Base-by-base conservation (phyloP, 2,797 vertebrate species). In the Spinibarbus caldwelli region DNA sequence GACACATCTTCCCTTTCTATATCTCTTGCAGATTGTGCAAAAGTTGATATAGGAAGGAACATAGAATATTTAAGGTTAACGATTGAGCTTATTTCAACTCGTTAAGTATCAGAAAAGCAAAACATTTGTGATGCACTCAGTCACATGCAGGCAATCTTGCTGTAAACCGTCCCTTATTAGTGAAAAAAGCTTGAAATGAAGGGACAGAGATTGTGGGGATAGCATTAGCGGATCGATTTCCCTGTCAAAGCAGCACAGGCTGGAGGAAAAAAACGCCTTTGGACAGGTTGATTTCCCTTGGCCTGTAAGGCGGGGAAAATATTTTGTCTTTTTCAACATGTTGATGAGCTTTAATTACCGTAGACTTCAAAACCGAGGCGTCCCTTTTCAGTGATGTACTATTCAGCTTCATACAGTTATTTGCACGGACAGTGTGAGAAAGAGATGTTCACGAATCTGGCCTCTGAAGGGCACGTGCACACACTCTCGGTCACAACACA, bases 141-240 rank as follows among this genome's bases (percentile, higher is more conserved):
- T 80, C 36, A 78, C 86, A 80, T 86, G 84, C 86, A 87, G 54
- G 19, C 72, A 41, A 49, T 71, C 70, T 62, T 43, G 71, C 26
- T 54, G 47, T 57, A 36, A 43, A 47, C 52, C 14, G 8, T 81
- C 86, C 57, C 75, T 47, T 72, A 85, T 80, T 57, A 64, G 70
- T 70, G 34, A 64, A 72, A 81, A 78, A 68, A 83, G 11, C 21
- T 26, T 49, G 76, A 80, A 70, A 59, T 36, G 10, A 77, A 72
- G 5, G 15, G n/a, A 34, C 70, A 54, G 67, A 67, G 62, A 34
- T 49, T 45, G 36, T 23, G 41, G 29, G 8, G 19, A 49, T 19
- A 21, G 80, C 70, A 57, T 17, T 38, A 52, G 68, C 19, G 15
- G 9, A 49, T 75, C 49, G 10, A 26, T 41, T 31, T 23, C 29